phyloP scores from a whole-genome alignment of 2,113 vertebrate species.

The Ranitomeya imitator region DNA sequence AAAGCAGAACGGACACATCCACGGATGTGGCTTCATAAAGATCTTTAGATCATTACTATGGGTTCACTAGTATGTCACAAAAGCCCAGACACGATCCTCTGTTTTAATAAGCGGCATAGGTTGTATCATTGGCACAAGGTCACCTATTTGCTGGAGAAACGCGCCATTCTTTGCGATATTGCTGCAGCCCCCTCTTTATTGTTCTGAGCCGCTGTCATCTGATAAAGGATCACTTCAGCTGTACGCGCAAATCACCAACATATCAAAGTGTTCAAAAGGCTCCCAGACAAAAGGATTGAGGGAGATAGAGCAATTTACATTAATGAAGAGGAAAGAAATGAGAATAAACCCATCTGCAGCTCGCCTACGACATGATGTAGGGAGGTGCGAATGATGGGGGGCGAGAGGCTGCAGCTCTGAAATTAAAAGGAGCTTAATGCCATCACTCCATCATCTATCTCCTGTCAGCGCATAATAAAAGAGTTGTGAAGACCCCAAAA shows the following conservation, averaged over 20 bases:
- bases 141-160: not conserved
- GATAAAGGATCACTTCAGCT: slow-evolving; percentile 48
- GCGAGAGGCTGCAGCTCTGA: not conserved
- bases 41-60: not conserved
- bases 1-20: not conserved
- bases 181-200: slow-evolving; percentile 21
- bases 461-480: not conserved
- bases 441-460: not conserved
- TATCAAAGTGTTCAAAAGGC: slow-evolving; percentile 46
- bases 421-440: fast-evolving
- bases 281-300: slow-evolving; percentile 52
- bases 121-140: not conserved
- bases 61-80: not conserved
- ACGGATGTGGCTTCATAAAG: no score
- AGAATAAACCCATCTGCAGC: slow-evolving; percentile 53
- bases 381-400: slow-evolving; percentile 9
- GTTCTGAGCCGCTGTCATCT: slow-evolving; percentile 34
- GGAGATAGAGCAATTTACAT: slow-evolving; percentile 54
- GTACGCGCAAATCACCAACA: slow-evolving; percentile 39
- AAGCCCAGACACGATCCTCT: not conserved
- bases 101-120: not conserved
- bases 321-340: slow-evolving; percentile 52
- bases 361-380: slow-evolving; percentile 46
- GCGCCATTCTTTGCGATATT: not conserved
- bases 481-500: not conserved